Base-by-base conservation (phyloP, 1,140 invertebrate species). In the Drosophila nebulosa region DNA sequence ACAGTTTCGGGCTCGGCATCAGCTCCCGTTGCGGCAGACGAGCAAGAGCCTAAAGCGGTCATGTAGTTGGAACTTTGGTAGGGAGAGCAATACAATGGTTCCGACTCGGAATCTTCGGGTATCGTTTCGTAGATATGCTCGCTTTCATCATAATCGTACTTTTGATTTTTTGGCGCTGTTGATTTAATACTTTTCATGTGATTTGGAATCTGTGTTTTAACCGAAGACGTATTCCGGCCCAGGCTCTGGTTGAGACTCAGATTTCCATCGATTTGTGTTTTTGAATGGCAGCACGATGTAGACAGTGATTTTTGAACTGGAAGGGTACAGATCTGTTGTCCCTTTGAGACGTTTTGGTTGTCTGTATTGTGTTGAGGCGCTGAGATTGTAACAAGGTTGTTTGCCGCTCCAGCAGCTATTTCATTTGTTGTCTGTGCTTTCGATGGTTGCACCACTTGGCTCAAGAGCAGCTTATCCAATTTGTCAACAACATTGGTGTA, bases 81-180 rank as follows among this genome's bases (percentile, higher is more conserved):
- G 0, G 94, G 94, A n/a, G 93, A 93, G 52, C 93, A 95, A 71
- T 95, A 95, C 22, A 95, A 93, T 0, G 94, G 94, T 63, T 95
- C 94, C 0, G 91, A 92, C 84, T 94, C 94, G 4, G 93, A 93
- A 14, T 94, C 93, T 73, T 95, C 94, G 0, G 94, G 94, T 66
- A 95, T 95, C 0, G 94, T 95, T 81, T 95, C 94, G 73, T 95
- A 95, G 66, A 95, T 95, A 79, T 95, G 94, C 69, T 95, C 94
- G 12, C 92, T 77, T 26, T 90, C 89, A 62, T 88, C 83, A 62
- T 89, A 88, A 3, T 76, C 79, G 60, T 67, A 60, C 22, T 18
- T 30, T 10, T 78, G 73, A 22, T 42, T 42, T 50, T 67, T 59
- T 3, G 36, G 24, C 2, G 7, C 12, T 4, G 32, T 24, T 32